Percentiles rank a stretch among this genome's conserved stretches.
These are phyloP conservation scores for Poicephalus meyeri DNA, from an alignment of 2,113 vertebrate species.

Conservation along the genomic window DNA sequence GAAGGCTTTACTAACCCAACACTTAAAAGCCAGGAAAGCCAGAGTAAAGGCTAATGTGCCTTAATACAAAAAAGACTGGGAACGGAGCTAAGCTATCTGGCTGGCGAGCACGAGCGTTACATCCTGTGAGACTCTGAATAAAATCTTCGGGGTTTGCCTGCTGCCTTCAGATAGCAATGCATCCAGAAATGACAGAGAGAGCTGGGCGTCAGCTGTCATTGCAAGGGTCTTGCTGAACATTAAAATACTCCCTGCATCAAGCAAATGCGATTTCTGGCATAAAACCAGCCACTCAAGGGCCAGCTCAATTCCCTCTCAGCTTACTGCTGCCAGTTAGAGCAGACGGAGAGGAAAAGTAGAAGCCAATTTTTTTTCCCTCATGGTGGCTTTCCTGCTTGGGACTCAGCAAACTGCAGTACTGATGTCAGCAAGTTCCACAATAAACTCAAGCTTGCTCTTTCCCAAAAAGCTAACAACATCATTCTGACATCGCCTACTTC, in stretches of 20 bases:
- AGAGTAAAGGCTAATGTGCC: neutral
- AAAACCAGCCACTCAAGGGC: neutral
- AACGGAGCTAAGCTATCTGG: neutral
- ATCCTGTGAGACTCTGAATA: neutral
- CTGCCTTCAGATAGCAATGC: accelerated
- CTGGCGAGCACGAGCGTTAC: accelerated
- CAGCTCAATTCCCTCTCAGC: neutral
- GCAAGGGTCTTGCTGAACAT: neutral
- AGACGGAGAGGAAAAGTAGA: neutral
- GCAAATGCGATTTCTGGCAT: neutral
- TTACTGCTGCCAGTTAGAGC: neutral
- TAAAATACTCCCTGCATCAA: neutral
- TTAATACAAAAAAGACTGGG: neutral
- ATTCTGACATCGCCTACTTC: neutral
- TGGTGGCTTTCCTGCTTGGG: neutral
- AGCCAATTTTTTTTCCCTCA: neutral
- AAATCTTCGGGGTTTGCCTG: neutral
- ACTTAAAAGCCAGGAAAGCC: neutral
- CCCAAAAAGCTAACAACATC: neutral
- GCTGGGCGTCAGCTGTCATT: neutral
- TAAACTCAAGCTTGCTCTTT: neutral
- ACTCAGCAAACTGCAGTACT: neutral
- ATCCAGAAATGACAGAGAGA: neutral
- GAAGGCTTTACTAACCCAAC: neutral
- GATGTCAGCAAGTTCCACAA: neutral